These are phyloP conservation scores for Monochamus saltuarius DNA, from an alignment of 1,140 invertebrate species.

Conservation along the genomic window DNA sequence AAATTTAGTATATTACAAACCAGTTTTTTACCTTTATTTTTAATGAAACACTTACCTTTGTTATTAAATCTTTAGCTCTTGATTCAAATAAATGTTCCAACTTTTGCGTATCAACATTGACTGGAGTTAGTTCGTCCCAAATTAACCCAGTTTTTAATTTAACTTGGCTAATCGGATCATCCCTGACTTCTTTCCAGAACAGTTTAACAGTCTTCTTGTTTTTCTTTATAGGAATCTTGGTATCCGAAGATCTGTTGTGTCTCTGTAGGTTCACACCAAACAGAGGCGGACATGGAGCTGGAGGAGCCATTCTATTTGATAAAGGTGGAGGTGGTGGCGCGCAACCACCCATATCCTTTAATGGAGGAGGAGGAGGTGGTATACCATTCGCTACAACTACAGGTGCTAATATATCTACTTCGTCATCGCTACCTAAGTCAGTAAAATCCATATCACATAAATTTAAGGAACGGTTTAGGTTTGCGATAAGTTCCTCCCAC, in stretches of 20 bases:
- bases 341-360: conserved; percentile 49
- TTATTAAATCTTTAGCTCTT: conserved; percentile 90
- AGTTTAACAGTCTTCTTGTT: conserved; percentile 98
- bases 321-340: conserved; percentile 53
- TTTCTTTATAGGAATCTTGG: conserved; percentile 66
- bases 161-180: conserved; percentile 75
- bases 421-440: conserved; percentile 82
- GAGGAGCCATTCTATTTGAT: conserved; percentile 45
- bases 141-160: conserved; percentile 74
- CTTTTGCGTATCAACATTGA: conserved; percentile 88
- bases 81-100: conserved; percentile 97
- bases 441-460: conserved; percentile 97
- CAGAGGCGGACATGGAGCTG: conserved; percentile 46
- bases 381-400: conserved; percentile 62
- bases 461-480: conserved; percentile 78
- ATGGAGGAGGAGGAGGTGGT: conserved; percentile 72
- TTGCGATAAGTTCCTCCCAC: conserved; percentile 89
- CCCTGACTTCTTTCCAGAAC: conserved; percentile 96
- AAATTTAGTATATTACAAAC: too few relatives aligned
- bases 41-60: conserved; percentile 67
- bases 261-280: conserved; percentile 52
- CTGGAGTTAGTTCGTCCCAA: conserved; percentile 89
- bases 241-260: conserved; percentile 45
- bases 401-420: conserved; percentile 65
- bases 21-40: too few relatives aligned